phyloP scores from a whole-genome alignment of 1,140 invertebrate species.

The Pogonomyrmex barbatus region DNA sequence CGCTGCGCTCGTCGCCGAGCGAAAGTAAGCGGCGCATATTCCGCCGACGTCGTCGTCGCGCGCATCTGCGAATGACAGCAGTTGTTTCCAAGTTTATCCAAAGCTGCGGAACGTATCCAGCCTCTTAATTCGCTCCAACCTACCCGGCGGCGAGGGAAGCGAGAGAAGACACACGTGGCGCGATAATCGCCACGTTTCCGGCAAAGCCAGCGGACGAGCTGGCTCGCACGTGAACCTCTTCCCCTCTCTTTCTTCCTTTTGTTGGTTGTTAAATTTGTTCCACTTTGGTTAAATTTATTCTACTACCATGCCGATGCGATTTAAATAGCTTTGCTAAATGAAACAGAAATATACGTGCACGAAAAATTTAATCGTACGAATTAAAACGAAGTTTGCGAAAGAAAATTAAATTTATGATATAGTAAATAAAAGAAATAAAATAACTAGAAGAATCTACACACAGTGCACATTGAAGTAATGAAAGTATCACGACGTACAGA shows the following conservation, averaged over 20 bases:
- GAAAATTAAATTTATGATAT: not conserved
- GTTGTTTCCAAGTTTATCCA: constrained; percentile 77
- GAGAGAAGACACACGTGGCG: not conserved
- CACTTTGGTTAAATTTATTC: constrained; percentile 21
- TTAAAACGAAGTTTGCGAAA: not conserved
- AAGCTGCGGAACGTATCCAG: constrained; percentile 55
- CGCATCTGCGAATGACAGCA: constrained; percentile 76
- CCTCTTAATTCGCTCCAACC: constrained; percentile 63
- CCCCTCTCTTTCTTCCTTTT: not conserved
- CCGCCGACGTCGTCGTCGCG: constrained; percentile 49
- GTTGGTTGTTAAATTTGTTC: constrained; percentile 30
- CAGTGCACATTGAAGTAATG: not conserved
- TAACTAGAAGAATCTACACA: not conserved
- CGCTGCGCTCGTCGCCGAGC: constrained; percentile 2
- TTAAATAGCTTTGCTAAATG: constrained; percentile 13
- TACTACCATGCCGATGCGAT: constrained; percentile 27
- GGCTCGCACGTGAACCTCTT: not conserved
- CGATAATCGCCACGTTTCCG: constrained; percentile 53
- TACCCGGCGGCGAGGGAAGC: not conserved
- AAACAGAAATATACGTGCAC: not conserved
- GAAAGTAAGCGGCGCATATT: constrained; percentile 68
- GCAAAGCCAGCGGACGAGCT: not conserved
- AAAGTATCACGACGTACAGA: not conserved
- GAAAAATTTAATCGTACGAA: constrained; percentile 23
- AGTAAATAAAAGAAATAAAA: not conserved